Conservation (phyloP, 2,113 vertebrate genomes). For the Aegotheles bennettii region DNA sequence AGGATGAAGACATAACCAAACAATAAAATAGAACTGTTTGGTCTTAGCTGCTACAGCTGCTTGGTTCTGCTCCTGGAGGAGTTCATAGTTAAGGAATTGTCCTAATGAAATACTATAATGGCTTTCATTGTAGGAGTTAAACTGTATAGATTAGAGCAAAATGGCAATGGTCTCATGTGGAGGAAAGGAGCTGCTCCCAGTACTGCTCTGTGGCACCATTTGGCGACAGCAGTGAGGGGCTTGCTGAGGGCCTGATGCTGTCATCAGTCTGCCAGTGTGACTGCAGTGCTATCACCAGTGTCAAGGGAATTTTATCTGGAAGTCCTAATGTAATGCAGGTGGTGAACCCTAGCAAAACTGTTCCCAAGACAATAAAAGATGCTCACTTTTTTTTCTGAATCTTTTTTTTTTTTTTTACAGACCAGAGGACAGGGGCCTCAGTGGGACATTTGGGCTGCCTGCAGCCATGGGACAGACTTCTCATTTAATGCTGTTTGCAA, state of each 20-base stretch:
- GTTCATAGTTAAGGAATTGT: not conserved
- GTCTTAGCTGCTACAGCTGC: not conserved
- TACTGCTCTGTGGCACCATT: not conserved
- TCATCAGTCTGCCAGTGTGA: not conserved
- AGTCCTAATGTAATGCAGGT: not conserved
- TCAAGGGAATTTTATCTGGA: not conserved
- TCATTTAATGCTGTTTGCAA: not conserved
- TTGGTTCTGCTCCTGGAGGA: not conserved
- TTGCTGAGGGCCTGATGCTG: not conserved
- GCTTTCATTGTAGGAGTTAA: not conserved
- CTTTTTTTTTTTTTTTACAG: not conserved
- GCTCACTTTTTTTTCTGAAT: not conserved
- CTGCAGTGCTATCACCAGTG: not conserved
- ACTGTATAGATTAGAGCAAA: not conserved
- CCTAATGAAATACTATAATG: not conserved
- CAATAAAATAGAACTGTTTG: not conserved
- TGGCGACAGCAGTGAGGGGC: not conserved
- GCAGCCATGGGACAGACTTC: not conserved
- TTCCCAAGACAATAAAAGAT: not conserved
- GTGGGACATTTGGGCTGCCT: not conserved
- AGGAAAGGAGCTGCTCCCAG: not conserved
- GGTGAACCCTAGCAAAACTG: not conserved
- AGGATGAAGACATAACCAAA: not conserved
- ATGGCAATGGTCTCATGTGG: not conserved
- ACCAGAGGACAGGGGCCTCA: not conserved